Evolutionary conservation across 2,113 vertebrate species (phyloP), one percentile per base, ranked within the genome.

Genomic region (Ailuropoda melanoleuca): DNA sequence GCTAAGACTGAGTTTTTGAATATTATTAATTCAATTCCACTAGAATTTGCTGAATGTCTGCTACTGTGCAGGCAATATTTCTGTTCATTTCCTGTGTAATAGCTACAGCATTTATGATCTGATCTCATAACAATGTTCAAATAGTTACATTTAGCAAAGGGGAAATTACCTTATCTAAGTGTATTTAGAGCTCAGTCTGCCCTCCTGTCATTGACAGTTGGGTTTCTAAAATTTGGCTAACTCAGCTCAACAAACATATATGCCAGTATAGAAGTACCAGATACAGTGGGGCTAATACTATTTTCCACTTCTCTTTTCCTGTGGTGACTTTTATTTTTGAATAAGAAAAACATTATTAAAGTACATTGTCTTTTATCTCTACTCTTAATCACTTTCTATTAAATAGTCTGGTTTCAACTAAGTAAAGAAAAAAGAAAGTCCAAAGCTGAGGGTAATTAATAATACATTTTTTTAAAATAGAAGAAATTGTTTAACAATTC

Each of bases 281-380:
- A 26, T 64, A 31, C 29, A 46, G 26, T 31, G 39, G 19, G 12
- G 48, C 31, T 82, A 83, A 87, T 26, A 53, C 3, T 37, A 53
- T 56, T 93, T 91, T 55, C 78, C 21, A 37, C 26, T 70, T 48
- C 56, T 97, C 37, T 66, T 53, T 74, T 64, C 43, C 55, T 90
- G 8, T 88, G 10, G 10, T 88, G 26, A 50, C 55, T 92, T 88
- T 96, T 77, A 88, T 81, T 94, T 90, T 96, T 94, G 58, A 90
- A 90, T 60, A 68, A 95, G 53, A 86, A 96, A 92, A 92, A 46
- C 86, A 29, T 39, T 72, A n/a, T 62, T 87, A 50, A 94, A 90
- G 55, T 58, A 26, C 15, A 53, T 68, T 81, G 34, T 87, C 21
- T 87, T 66, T 89, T 95, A 60, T 78, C 29, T 94, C 8, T 95